phyloP scores from a whole-genome alignment of 2,113 vertebrate genomes.

The Gavia stellata region DNA sequence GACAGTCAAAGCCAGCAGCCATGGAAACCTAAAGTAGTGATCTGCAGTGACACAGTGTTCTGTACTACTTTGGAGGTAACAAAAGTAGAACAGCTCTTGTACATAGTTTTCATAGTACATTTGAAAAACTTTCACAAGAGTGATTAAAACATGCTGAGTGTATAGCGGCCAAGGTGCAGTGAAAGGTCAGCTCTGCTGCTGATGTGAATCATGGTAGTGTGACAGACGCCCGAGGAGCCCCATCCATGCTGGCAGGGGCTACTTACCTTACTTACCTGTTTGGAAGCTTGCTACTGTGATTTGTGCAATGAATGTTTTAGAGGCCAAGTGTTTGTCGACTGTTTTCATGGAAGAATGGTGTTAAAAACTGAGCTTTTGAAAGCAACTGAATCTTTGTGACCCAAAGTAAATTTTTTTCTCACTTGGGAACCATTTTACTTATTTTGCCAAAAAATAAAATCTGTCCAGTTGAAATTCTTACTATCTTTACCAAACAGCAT shows the following conservation, averaged over 20 bases:
- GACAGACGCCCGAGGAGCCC: background rate
- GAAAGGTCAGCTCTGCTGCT: background rate
- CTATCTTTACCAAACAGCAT: background rate
- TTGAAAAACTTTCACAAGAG: background rate
- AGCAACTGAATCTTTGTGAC: background rate
- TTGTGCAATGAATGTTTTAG: background rate
- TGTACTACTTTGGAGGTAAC: background rate
- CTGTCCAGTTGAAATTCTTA: background rate
- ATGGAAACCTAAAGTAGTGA: background rate
- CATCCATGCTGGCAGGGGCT: rapidly evolving
- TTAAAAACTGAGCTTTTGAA: background rate
- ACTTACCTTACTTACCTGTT: background rate
- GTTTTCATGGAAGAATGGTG: background rate
- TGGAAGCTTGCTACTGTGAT: background rate
- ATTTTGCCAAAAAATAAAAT: background rate
- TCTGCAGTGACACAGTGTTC: background rate
- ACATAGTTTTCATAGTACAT: background rate
- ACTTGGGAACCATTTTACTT: background rate
- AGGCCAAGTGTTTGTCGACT: background rate
- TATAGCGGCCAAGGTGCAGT: background rate
- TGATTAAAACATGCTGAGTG: background rate
- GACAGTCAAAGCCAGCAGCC: background rate
- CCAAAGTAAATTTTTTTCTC: background rate
- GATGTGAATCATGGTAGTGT: background rate
- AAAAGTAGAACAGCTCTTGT: background rate